These are phyloP conservation scores for Drosophila mimica DNA, from an alignment of 2,888 invertebrate genomes.

Conservation along the genomic window DNA sequence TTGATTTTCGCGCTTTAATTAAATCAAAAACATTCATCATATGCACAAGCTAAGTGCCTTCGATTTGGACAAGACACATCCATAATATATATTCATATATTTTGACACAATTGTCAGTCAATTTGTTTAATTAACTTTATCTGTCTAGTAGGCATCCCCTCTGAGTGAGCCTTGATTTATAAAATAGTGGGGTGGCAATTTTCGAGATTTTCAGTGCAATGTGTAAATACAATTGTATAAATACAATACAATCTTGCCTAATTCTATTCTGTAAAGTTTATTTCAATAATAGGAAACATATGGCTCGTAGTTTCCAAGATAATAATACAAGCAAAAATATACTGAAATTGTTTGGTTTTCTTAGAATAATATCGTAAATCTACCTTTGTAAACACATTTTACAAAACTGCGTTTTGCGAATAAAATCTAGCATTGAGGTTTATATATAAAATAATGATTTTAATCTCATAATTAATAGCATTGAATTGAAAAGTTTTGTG, in stretches of 20 bases:
- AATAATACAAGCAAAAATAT: neutral
- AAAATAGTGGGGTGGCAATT: neutral
- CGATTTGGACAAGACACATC: slow-evolving; percentile 44
- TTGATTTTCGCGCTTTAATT: slow-evolving; percentile 60
- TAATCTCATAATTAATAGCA: neutral
- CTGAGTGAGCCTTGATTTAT: neutral
- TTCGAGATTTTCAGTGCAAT: neutral
- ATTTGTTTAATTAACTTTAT: slow-evolving; percentile 53
- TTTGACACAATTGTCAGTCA: slow-evolving; percentile 43
- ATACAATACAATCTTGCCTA: neutral
- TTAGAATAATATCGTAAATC: neutral
- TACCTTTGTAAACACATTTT: neutral
- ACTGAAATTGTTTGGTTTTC: neutral
- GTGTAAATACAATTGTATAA: neutral
- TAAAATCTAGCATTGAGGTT: neutral
- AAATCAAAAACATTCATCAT: slow-evolving; percentile 73
- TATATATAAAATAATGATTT: neutral
- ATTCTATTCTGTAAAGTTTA: neutral
- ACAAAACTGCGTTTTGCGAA: neutral
- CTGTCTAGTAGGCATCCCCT: neutral
- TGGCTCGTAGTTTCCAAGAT: neutral
- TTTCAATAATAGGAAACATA: neutral
- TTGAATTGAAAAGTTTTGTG: neutral
- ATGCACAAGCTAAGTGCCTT: slow-evolving; percentile 57
- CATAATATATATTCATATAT: slow-evolving; percentile 28